Evolutionary conservation across 2,888 invertebrate species (phyloP).

Genomic region (Sycophila texana): DNA sequence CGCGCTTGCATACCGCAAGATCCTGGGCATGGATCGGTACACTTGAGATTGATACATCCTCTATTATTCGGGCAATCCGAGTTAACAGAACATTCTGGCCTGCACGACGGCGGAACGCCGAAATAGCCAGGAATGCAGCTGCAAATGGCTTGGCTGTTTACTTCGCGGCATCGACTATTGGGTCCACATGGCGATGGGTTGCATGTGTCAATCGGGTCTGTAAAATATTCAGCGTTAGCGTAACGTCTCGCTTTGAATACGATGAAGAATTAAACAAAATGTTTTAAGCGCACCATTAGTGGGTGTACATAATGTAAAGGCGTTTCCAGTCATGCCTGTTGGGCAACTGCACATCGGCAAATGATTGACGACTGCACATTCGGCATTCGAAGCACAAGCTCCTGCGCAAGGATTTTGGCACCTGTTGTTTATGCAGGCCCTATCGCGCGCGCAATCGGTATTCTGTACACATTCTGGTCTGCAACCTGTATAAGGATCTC

Average conservation of each 20-base stretch:
- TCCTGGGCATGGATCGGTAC: conserved; percentile 87
- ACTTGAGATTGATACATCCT: conserved; percentile 88
- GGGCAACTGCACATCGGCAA: conserved; percentile 79
- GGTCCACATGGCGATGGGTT: conserved; percentile 82
- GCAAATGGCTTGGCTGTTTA: conserved; percentile 76
- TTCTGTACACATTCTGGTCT: conserved; percentile 75
- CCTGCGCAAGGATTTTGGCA: conserved; percentile 82
- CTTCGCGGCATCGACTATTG: conserved; percentile 77
- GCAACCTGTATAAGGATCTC: conserved; percentile 78
- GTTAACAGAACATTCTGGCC: conserved; percentile 89
- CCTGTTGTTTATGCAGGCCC: conserved; percentile 75
- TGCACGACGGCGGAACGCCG: conserved; percentile 84
- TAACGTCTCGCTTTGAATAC: conserved; percentile 80
- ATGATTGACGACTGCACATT: conserved; percentile 84
- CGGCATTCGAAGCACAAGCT: conserved; percentile 85
- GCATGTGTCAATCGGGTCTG: conserved; percentile 70
- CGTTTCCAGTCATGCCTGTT: conserved; percentile 83
- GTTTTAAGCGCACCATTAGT: conserved; percentile 68
- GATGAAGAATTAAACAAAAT: conserved; percentile 80
- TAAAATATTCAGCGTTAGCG: conserved; percentile 66
- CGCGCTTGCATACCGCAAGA: conserved; percentile 87
- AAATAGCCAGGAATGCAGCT: conserved; percentile 82
- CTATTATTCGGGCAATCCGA: conserved; percentile 86
- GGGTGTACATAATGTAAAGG: conserved; percentile 81
- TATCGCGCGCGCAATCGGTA: conserved; percentile 73